phyloP scores from a whole-genome alignment of 2,888 invertebrate species.

The Himalopsyche japonica region DNA sequence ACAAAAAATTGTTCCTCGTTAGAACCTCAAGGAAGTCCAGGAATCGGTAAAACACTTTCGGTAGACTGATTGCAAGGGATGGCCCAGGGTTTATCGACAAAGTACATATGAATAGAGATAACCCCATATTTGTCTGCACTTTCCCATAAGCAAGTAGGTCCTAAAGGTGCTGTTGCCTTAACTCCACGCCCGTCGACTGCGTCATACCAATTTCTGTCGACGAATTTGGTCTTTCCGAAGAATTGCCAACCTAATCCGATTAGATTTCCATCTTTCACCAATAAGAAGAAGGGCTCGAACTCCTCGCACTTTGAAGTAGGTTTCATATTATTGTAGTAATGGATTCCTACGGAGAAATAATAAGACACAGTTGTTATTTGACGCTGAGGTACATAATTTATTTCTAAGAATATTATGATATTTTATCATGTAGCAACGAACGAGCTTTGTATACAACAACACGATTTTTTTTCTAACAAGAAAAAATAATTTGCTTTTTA shows the following conservation, averaged over 20 bases:
- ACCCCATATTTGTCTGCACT: slow-evolving; percentile 35
- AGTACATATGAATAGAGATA: slow-evolving; percentile 41
- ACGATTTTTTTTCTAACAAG: no score
- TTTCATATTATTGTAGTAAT: slow-evolving; percentile 42
- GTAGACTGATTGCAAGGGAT: slow-evolving; percentile 30
- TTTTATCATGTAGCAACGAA: no score
- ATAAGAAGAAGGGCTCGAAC: slow-evolving; percentile 38
- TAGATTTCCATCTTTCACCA: slow-evolving; percentile 34
- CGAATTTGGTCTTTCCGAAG: slow-evolving; percentile 32
- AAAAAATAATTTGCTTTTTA: no score
- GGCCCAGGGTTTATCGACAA: slow-evolving; percentile 40
- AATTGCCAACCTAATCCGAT: slow-evolving; percentile 40
- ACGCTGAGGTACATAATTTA: no score
- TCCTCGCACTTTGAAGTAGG: slow-evolving; percentile 27
- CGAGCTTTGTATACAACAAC: no score
- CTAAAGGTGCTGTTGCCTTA: slow-evolving; percentile 29
- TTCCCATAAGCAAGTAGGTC: slow-evolving; percentile 37
- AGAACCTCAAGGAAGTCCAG: no score
- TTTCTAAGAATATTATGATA: no score
- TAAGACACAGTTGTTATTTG: no score
- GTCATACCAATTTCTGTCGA: slow-evolving; percentile 39
- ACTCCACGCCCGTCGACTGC: slow-evolving; percentile 27
- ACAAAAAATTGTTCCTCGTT: no score
- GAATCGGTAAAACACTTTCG: slow-evolving; percentile 35
- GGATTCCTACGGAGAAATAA: slow-evolving; percentile 34